These are phyloP conservation scores for Holacanthella duospinosa DNA, from an alignment of 2,888 invertebrate genomes.

Conservation along the genomic window DNA sequence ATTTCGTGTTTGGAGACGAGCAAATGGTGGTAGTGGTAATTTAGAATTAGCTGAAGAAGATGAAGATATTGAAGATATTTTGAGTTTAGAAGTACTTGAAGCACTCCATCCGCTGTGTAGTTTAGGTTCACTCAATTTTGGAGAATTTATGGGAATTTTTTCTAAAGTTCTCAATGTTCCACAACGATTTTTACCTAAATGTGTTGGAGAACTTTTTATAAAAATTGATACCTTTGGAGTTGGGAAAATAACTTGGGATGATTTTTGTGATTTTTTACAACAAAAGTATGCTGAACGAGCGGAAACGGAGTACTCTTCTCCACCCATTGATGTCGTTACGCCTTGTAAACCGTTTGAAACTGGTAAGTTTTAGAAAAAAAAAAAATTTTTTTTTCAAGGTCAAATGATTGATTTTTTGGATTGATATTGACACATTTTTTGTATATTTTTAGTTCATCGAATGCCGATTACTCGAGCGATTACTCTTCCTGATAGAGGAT, in stretches of 20 bases:
- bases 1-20: slow-evolving; percentile 15
- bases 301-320: slow-evolving; percentile 21
- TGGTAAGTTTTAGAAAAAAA: neutral
- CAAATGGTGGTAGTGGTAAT: neutral
- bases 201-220: slow-evolving; percentile 13
- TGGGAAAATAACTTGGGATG: slow-evolving; percentile 19
- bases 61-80: slow-evolving; percentile 14
- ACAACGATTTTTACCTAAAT: slow-evolving; percentile 12
- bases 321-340: slow-evolving; percentile 15
- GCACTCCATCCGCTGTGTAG: slow-evolving; percentile 15
- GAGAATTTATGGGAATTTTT: slow-evolving; percentile 13
- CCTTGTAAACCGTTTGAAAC: slow-evolving; percentile 17
- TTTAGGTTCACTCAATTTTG: slow-evolving; percentile 13
- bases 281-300: slow-evolving; percentile 23
- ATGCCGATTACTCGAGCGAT: slow-evolving; percentile 16
- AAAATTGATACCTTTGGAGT: slow-evolving; percentile 20
- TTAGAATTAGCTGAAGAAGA: slow-evolving; percentile 10
- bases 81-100: slow-evolving; percentile 19
- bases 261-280: slow-evolving; percentile 20
- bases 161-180: slow-evolving; percentile 10
- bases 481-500: slow-evolving; percentile 17
- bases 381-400: too few relatives aligned
- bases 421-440: too few relatives aligned
- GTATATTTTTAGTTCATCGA: slow-evolving; percentile 10
- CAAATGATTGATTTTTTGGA: too few relatives aligned